phyloP scores from a whole-genome alignment of 2,888 invertebrate species.

The Drosophila anceps region DNA sequence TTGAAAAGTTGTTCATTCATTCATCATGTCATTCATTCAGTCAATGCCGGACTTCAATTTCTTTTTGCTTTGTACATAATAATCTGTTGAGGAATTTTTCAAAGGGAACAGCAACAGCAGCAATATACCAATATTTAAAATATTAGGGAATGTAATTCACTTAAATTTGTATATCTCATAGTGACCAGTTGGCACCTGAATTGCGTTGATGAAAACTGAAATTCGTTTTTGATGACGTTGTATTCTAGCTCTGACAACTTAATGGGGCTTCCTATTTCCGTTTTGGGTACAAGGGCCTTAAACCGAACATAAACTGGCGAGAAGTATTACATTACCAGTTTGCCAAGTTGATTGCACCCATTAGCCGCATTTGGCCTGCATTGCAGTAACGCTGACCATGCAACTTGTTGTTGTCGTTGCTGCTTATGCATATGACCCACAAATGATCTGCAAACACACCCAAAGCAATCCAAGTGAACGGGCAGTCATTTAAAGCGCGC shows the following conservation, averaged over 20 bases:
- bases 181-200: not conserved
- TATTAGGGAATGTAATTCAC: not conserved
- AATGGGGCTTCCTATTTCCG: slow-evolving; percentile 75
- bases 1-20: slow-evolving; percentile 33
- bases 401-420: slow-evolving; percentile 38
- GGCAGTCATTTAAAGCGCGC: slow-evolving; percentile 31
- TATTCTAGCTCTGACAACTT: slow-evolving; percentile 19
- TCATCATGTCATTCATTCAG: slow-evolving; percentile 19
- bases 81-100: no score
- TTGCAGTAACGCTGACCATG: slow-evolving; percentile 54
- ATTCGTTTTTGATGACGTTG: slow-evolving; percentile 30
- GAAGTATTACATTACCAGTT: slow-evolving; percentile 54
- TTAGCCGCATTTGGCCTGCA: slow-evolving; percentile 49
- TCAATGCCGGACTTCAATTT: slow-evolving; percentile 1
- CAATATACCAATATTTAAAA: not conserved
- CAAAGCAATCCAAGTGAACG: slow-evolving; percentile 55
- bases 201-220: not conserved
- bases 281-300: slow-evolving; percentile 28
- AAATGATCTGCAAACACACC: slow-evolving; percentile 62
- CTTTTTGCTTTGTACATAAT: not conserved
- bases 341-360: slow-evolving; percentile 62
- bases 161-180: not conserved
- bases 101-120: not conserved
- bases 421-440: slow-evolving; percentile 69
- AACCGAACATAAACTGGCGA: slow-evolving; percentile 13